Evolutionary conservation across 2,888 invertebrate species (phyloP).

Genomic region (Euplexia lucipara): DNA sequence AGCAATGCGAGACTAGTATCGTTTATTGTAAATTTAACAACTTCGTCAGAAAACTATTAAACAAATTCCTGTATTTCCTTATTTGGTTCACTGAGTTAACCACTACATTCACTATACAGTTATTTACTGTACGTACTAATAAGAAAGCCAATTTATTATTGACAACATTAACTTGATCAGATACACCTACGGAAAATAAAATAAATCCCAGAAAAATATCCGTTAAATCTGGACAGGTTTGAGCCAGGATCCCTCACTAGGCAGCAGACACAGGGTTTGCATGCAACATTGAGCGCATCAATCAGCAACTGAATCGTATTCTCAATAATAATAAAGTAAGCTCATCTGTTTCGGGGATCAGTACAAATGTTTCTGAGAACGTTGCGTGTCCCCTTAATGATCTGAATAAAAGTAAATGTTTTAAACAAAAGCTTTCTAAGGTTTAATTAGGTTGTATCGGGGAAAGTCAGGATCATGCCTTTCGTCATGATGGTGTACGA

Average conservation of each 20-base stretch:
- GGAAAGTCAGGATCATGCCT: slow-evolving; percentile 48
- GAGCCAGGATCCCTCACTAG: slow-evolving; percentile 52
- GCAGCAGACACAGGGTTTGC: slow-evolving; percentile 64
- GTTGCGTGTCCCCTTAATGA: slow-evolving; percentile 71
- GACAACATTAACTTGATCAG: slow-evolving; percentile 46
- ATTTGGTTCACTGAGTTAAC: slow-evolving; percentile 21
- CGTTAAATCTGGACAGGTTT: slow-evolving; percentile 41
- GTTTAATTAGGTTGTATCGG: slow-evolving; percentile 63
- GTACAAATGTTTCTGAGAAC: slow-evolving; percentile 80
- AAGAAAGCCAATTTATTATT: slow-evolving; percentile 50
- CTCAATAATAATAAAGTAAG: slow-evolving; percentile 82
- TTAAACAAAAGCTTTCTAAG: slow-evolving; percentile 64
- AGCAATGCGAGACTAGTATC: slow-evolving; percentile 4
- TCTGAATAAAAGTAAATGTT: slow-evolving; percentile 63
- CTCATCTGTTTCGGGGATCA: slow-evolving; percentile 78
- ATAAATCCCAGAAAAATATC: slow-evolving; percentile 49
- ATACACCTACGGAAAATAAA: slow-evolving; percentile 45
- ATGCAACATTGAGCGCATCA: slow-evolving; percentile 77
- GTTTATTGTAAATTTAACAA: slow-evolving; percentile 31
- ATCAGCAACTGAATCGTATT: slow-evolving; percentile 72
- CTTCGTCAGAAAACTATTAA: slow-evolving; percentile 21
- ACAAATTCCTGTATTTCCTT: slow-evolving; percentile 31
- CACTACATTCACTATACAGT: slow-evolving; percentile 1
- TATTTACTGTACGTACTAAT: slow-evolving; percentile 9
- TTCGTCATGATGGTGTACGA: slow-evolving; percentile 39